Base-by-base conservation (phyloP, 30 jellyfish, hydroid and myxozoan species). In the Aurelia sp. region DNA sequence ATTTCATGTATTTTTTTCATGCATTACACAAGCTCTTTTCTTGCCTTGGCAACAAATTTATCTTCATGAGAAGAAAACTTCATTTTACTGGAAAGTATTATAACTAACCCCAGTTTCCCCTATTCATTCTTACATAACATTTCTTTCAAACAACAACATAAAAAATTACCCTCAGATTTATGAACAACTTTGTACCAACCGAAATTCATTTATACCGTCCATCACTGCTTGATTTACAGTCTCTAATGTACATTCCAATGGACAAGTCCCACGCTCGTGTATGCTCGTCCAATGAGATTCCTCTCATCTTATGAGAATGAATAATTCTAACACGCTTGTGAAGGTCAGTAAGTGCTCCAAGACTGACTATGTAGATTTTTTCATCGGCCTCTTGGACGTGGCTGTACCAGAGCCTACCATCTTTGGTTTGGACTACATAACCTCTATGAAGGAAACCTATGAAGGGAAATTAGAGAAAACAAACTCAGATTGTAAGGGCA, bases 381-480 rank as follows among this genome's bases (percentile, higher is more conserved):
- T 59, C 79, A 4, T 60, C 91, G 10, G 53, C 3, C 22, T 67
- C 71, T 33, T 82, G 79, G 23, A 82, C 51, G 71, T 82, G 91
- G 58, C 62, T 70, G 53, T 82, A 82, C 91, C 91, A 82, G 3
- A 82, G 69, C n/a, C 91, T 71, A 6, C 74, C 85, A 61, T 82
- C 91, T 33, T 13, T 70, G 11, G 79, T 82, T 50, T 69, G 64
- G 15, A 82, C 59, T n/a, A 82, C 79, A 12, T 33, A 58, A 21
- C 91, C 91, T 57, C 74, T 74, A 41, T 82, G 65, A 10, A 52
- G 37, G 67, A 82, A 68, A 19, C 91, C 91, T 82, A 47, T 30
- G 0, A 58, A 5, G 55, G 55, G 55, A 44, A 6, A 13, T 13
- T 5, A 44, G 10, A 5, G 55, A 44, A 44, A 44, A 7, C 13